Evolutionary conservation across 2,797 vertebrate genomes (phyloP), one percentile per base, ranked within the genome.

Genomic region (Delichon dasypus): DNA sequence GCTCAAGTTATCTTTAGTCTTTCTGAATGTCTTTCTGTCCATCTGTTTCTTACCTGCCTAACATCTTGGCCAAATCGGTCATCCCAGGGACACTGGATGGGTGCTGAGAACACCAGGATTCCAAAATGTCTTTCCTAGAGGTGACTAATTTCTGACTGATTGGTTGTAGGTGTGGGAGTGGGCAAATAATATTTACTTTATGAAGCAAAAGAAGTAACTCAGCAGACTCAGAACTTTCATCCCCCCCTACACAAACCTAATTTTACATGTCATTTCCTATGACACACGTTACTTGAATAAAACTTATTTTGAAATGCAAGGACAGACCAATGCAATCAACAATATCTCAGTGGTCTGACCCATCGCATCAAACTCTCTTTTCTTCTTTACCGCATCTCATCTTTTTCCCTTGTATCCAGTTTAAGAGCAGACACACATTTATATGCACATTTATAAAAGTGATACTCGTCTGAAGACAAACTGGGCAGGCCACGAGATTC

Each of bases 381-480:
- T 74, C 40, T 77, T 87, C 32, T 51, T 34, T 9, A 58, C 50
- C 3, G 0, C 21, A 44, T 73, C 50, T 88, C 22, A 3, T 72
- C 27, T 78, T 77, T 85, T 77, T 2, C 48, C 54, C 71, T 47
- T 54, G 34, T 57, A 83, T 38, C 34, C 44, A 30, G 23, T 92
- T 89, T 80, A 84, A 51, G n/a, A 77, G 42, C 71, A 92, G 61
- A 74, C 30, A 40, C 16, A 44, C 34, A 29, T 85, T 84, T 89
- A 76, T 70, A 78, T 44, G 75, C 81, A 85, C 13, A 65, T 67
- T 27, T 78, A 57, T 62, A 90, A 89, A 94, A 66, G 15, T 45
- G 88, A 71, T 94, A 85, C 86, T 83, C 16, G 3, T 65, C 91
- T 96, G 89, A 93, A 94, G 91, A 95, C 62, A 90, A 94, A 94